Conservation (phyloP, 2,113 vertebrate species). For the Rattus norvegicus region GRCr8 NC_086020.1:45874501-45875000, state of each 20-base stretch:
- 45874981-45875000: not conserved
- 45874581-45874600: not conserved
- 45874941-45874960: not conserved
- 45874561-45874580: not conserved
- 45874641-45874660: not conserved
- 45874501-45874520: not conserved
- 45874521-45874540: not conserved
- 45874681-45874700: no score
- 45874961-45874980: not conserved
- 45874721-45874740: not conserved
- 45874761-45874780: not conserved
- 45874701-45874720: not conserved
- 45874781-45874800: not conserved
- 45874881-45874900: not conserved
- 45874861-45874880: not conserved
- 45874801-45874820: not conserved
- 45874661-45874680: not conserved
- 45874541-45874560: not conserved
- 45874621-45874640: not conserved
- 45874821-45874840: not conserved
- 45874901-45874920: not conserved
- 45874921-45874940: not conserved
- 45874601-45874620: not conserved
- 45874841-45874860: not conserved
- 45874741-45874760: not conserved